phyloP scores from a whole-genome alignment of 2,113 vertebrate genomes.

The Cyphomyrus plagiostoma region DNA sequence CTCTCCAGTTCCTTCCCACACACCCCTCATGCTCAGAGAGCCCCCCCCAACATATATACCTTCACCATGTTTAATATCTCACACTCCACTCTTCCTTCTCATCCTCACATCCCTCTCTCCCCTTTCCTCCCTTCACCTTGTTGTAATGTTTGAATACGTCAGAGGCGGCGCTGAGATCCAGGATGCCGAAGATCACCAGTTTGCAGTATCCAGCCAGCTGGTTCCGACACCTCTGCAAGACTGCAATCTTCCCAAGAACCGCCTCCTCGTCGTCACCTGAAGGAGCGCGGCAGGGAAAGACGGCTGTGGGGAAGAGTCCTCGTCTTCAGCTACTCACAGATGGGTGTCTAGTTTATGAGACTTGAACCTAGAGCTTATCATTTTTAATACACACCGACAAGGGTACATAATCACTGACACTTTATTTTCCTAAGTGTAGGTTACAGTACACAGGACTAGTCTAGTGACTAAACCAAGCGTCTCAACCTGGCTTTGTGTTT shows the following conservation, averaged over 20 bases:
- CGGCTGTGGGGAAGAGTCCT: background rate
- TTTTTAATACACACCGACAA: background rate
- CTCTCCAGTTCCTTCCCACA: conserved; percentile 6
- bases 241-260: conserved; percentile 49
- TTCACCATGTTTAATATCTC: background rate
- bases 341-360: background rate
- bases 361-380: background rate
- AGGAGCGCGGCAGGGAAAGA: background rate
- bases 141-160: conserved; percentile 76
- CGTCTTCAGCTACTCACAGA: background rate
- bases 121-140: conserved; percentile 60
- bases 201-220: conserved; percentile 83
- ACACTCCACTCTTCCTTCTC: background rate
- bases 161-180: conserved; percentile 70
- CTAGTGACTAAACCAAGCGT: background rate
- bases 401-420: background rate
- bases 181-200: conserved; percentile 67
- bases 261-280: conserved; percentile 36
- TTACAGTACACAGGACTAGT: background rate
- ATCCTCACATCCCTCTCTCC: background rate
- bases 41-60: background rate
- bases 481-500: background rate
- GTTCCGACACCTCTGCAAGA: conserved; percentile 66
- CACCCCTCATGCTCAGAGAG: conserved; percentile 7
- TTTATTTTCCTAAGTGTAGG: background rate